Conservation (phyloP, 1,140 invertebrate genomes). For the Arion vulgaris region DNA sequence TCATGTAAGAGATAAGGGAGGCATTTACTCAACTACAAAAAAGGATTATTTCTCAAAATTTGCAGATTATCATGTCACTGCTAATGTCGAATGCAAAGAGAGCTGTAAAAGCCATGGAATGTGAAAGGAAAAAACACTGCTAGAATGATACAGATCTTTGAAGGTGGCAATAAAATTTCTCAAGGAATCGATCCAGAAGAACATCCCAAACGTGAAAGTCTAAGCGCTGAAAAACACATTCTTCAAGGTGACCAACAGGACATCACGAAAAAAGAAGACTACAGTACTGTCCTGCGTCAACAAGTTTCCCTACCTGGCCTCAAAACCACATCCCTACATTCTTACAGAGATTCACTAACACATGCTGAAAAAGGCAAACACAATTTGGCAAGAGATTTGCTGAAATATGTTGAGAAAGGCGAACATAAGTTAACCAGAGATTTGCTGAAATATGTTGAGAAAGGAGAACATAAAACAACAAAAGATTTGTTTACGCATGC, state of each 20-base stretch:
- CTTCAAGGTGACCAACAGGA: background rate
- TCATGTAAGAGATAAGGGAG: background rate
- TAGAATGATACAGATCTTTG: conserved; percentile 22
- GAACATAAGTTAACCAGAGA: too few relatives aligned
- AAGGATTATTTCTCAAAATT: background rate
- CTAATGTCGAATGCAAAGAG: background rate
- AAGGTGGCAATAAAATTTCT: background rate
- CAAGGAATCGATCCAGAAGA: background rate
- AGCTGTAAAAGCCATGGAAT: background rate
- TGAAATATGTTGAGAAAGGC: too few relatives aligned
- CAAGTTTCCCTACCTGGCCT: too few relatives aligned
- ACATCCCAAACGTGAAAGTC: background rate
- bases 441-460: too few relatives aligned
- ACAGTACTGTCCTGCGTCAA: too few relatives aligned
- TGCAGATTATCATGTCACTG: background rate
- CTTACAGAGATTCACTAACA: too few relatives aligned
- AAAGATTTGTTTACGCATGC: too few relatives aligned
- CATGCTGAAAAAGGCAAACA: too few relatives aligned
- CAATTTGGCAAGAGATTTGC: too few relatives aligned
- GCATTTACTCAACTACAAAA: background rate
- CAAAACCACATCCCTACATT: too few relatives aligned
- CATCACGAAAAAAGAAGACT: too few relatives aligned
- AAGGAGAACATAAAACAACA: too few relatives aligned
- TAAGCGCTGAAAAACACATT: background rate
- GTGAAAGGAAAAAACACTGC: conserved; percentile 14